Conservation (phyloP, 2,797 vertebrate genomes). For the Danio aesculapii region DNA sequence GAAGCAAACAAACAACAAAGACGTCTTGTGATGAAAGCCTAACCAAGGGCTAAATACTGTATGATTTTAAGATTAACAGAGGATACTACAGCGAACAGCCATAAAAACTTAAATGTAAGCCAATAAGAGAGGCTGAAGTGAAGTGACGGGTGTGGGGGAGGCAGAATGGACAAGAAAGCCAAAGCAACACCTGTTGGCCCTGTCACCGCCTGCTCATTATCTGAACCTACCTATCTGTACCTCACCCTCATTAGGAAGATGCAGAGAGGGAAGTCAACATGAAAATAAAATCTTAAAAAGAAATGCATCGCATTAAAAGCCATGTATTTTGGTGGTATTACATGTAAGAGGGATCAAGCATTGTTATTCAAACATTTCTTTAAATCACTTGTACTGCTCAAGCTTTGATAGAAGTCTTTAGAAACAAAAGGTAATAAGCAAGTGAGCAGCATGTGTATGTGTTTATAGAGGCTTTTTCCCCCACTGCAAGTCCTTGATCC, state of each 20-base stretch:
- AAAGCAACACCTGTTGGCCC: conserved; percentile 78
- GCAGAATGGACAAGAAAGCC: conserved; percentile 4
- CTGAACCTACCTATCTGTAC: background rate
- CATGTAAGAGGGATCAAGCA: conserved; percentile 54
- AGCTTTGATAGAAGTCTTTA: conserved; percentile 62
- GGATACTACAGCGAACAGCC: background rate
- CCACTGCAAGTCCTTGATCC: conserved; percentile 61
- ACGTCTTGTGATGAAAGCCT: background rate
- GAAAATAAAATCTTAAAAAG: conserved; percentile 47
- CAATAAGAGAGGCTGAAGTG: background rate
- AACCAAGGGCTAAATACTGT: background rate
- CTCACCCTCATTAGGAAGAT: conserved; percentile 13
- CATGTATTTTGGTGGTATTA: conserved; percentile 37
- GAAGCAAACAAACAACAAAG: background rate
- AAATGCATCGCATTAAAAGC: conserved; percentile 57
- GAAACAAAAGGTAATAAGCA: conserved; percentile 59
- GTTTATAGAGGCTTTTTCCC: conserved; percentile 57
- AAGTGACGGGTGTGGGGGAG: background rate
- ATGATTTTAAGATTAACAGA: background rate
- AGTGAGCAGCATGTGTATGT: conserved; percentile 58
- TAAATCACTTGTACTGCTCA: conserved; percentile 25
- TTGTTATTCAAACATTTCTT: conserved; percentile 63
- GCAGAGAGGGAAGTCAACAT: conserved; percentile 13
- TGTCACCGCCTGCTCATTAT: conserved; percentile 75
- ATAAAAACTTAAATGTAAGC: background rate